Evolutionary conservation across 2,797 vertebrate species (phyloP), one percentile per base, ranked within the genome.

Genomic region (Pristis pectinata): DNA sequence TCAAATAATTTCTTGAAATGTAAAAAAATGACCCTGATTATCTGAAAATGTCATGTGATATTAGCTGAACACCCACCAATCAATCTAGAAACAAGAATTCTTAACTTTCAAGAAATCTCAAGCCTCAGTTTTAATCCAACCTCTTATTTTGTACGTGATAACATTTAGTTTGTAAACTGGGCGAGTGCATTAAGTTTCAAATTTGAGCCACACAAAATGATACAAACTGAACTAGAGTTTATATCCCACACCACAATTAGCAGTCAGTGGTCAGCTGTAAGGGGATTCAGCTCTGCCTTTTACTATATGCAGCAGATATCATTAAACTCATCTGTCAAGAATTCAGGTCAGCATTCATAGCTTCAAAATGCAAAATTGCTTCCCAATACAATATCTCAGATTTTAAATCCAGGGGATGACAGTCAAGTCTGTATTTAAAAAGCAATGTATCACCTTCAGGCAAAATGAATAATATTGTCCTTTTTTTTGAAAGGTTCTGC

Each of bases 21-120:
- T 24, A 41, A 67, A n/a, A n/a, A 91, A 41, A 64, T 91, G 61
- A 91, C 87, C 85, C 87, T 11, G n/a, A 91, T 87, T 56, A 59
- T n/a, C n/a, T 91, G 87, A 91, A 91, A 87, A 37, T 9, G 7
- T 64, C n/a, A 64, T 41, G 59, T 19, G 37, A n/a, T 30, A 24
- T 22, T 67, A 37, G 15, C 59, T 64, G 85, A 2, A 67, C 19
- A 8, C 70, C 27, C 74, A 64, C 59, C 34, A 89, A 91, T 91
- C 61, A 91, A 67, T 3, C 9, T 41, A 67, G 59, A n/a, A 9
- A 22, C n/a, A 91, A 37, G 41, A 91, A 24, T 79, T 37, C 56
- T 59, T 89, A 89, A 89, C 56, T 85, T 74, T 56, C 44, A 59
- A 11, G 10, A 19, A 56, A 85, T 85, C 3, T 85, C 53, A 17